These are phyloP conservation scores for Pachypeltis micranthus DNA, from an alignment of 1,140 invertebrate species.

Conservation along the genomic window DNA sequence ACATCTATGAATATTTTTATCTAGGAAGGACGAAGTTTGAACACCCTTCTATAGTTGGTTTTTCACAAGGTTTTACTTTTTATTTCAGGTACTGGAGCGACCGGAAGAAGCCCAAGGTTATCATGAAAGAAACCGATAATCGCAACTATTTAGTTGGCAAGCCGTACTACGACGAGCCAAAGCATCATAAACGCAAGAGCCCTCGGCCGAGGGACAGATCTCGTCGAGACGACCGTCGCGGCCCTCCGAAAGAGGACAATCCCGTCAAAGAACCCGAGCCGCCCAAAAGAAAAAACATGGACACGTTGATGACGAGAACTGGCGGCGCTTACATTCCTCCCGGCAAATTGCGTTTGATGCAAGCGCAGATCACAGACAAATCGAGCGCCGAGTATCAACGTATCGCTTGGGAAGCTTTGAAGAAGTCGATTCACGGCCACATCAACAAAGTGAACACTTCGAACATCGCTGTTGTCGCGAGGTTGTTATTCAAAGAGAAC, in stretches of 20 bases:
- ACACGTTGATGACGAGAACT: constrained; percentile 41
- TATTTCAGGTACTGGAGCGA: background rate
- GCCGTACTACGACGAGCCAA: constrained; percentile 8
- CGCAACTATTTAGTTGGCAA: background rate
- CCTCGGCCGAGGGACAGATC: background rate
- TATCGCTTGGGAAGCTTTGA: constrained; percentile 95
- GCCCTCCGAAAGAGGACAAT: background rate
- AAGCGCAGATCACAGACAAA: constrained; percentile 88
- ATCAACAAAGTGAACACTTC: constrained; percentile 97
- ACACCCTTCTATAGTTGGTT: background rate
- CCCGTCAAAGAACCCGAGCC: too few relatives aligned
- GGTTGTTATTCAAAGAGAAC: constrained; percentile 88
- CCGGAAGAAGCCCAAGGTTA: background rate
- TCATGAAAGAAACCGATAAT: background rate
- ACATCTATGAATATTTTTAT: too few relatives aligned
- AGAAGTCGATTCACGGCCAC: constrained; percentile 97
- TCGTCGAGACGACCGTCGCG: background rate
- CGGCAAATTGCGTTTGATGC: constrained; percentile 86
- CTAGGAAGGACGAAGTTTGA: too few relatives aligned
- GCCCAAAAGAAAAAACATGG: constrained; percentile 3
- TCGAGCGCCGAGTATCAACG: constrained; percentile 84
- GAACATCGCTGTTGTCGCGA: constrained; percentile 86
- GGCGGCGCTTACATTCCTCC: constrained; percentile 98
- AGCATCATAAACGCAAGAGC: background rate
- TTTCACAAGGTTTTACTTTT: too few relatives aligned